phyloP scores from a whole-genome alignment of 2,113 vertebrate genomes.

The Psettodes erumei region DNA sequence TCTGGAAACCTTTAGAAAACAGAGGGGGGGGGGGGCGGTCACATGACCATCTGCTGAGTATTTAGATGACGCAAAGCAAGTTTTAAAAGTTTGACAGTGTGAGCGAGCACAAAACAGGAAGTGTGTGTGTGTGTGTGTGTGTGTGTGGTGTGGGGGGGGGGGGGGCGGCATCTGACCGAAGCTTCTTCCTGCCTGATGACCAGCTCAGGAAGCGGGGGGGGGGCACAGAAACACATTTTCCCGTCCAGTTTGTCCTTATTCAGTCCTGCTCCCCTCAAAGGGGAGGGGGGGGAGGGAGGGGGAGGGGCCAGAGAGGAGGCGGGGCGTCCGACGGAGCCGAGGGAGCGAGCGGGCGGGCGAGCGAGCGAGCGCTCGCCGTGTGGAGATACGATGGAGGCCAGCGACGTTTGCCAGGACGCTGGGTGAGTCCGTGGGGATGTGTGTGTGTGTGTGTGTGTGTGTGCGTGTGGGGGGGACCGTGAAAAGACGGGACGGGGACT shows the following conservation, averaged over 20 bases:
- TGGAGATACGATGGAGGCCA: slow-evolving; percentile 70
- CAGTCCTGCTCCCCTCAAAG: slow-evolving; percentile 50
- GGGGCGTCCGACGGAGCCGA: slow-evolving; percentile 59
- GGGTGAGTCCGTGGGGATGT: slow-evolving; percentile 49
- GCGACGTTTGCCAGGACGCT: slow-evolving; percentile 47
- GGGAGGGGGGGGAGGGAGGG: slow-evolving; percentile 62
- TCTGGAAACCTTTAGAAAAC: slow-evolving; percentile 69
- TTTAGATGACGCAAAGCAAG: too few species aligned
- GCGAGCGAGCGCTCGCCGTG: slow-evolving; percentile 12
- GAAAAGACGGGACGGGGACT: not conserved
- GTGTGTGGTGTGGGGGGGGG: too few species aligned
- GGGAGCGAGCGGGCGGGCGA: slow-evolving; percentile 38
- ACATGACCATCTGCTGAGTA: slow-evolving; percentile 37
- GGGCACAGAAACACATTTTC: slow-evolving; percentile 58
- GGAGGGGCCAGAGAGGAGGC: slow-evolving; percentile 49
- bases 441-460: too few species aligned
- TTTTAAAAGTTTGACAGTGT: too few species aligned
- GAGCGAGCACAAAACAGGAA: too few species aligned
- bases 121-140: too few species aligned
- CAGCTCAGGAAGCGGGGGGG: slow-evolving; percentile 73
- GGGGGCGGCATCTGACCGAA: slow-evolving; percentile 55
- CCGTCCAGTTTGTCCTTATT: slow-evolving; percentile 61
- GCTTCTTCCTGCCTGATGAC: slow-evolving; percentile 66
- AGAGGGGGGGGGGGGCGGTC: slow-evolving; percentile 50
- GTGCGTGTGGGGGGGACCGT: too few species aligned